Percentiles rank a stretch among this genome's conserved stretches.
These are phyloP conservation scores for Brachionus rubens DNA, from an alignment of 1,140 invertebrate species.

Conservation along the genomic window DNA sequence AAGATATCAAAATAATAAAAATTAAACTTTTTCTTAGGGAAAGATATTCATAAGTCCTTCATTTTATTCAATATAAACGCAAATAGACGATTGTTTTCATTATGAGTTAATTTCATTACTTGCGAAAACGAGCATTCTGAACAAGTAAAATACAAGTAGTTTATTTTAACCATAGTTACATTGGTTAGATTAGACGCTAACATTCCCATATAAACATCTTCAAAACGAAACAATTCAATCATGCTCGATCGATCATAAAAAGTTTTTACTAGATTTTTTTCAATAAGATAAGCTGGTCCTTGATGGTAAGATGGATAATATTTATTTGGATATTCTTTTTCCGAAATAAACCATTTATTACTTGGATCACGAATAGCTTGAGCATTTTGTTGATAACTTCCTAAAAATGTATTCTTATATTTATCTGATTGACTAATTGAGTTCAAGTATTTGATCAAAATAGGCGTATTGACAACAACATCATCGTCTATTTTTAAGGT, in stretches of 20 bases:
- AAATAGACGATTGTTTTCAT: no score
- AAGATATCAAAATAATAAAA: no score
- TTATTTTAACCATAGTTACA: no score
- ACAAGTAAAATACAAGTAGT: no score
- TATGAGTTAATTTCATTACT: no score
- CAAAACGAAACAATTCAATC: slow-evolving; percentile 48
- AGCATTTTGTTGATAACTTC: not conserved
- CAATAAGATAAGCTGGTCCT: not conserved
- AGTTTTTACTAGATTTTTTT: not conserved
- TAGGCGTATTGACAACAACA: slow-evolving; percentile 41
- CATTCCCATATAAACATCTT: slow-evolving; percentile 46
- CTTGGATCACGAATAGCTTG: not conserved
- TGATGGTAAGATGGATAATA: not conserved
- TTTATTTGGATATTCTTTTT: not conserved
- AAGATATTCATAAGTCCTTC: no score
- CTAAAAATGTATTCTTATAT: not conserved
- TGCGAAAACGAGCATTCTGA: no score
- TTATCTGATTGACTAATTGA: not conserved
- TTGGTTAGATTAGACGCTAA: no score
- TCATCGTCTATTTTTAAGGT: slow-evolving; percentile 49
- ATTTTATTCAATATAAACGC: no score
- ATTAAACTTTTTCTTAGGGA: no score
- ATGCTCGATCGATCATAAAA: not conserved
- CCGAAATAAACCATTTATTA: not conserved
- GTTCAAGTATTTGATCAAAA: not conserved